Conservation (phyloP, 2,797 vertebrate genomes). For the Pristis pectinata region DNA sequence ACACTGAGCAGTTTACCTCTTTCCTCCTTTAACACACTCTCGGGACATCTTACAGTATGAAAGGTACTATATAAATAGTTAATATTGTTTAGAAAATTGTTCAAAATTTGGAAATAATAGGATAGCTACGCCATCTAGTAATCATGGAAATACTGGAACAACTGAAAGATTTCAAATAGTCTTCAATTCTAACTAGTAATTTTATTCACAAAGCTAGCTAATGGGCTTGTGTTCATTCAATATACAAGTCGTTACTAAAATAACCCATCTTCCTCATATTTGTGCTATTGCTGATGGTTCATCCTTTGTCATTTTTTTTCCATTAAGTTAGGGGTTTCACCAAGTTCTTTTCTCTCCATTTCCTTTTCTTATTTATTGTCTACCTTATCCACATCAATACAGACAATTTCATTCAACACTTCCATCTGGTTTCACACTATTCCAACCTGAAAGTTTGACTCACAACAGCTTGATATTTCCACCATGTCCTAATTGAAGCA, state of each 20-base stretch:
- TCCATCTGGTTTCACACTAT: background rate
- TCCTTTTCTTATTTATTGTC: background rate
- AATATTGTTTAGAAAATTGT: background rate
- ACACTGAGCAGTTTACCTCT: background rate
- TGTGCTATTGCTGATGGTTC: background rate
- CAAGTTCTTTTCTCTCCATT: background rate
- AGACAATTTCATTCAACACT: background rate
- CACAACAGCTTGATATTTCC: background rate
- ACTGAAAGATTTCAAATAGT: too few species aligned
- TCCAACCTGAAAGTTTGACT: background rate
- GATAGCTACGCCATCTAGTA: too few species aligned
- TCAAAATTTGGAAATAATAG: background rate
- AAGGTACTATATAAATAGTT: background rate
- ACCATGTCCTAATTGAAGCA: background rate
- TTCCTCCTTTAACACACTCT: background rate
- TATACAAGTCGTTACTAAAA: background rate
- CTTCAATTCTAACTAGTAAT: background rate
- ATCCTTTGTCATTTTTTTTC: background rate
- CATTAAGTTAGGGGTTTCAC: background rate
- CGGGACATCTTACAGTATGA: background rate
- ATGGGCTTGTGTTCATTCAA: background rate
- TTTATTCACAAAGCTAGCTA: background rate
- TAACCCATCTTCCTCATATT: background rate
- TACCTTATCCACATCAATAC: background rate
- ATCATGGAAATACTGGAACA: too few species aligned